These are phyloP conservation scores for Drosophila mettleri DNA, from an alignment of 2,888 invertebrate genomes.

Conservation along the genomic window DNA sequence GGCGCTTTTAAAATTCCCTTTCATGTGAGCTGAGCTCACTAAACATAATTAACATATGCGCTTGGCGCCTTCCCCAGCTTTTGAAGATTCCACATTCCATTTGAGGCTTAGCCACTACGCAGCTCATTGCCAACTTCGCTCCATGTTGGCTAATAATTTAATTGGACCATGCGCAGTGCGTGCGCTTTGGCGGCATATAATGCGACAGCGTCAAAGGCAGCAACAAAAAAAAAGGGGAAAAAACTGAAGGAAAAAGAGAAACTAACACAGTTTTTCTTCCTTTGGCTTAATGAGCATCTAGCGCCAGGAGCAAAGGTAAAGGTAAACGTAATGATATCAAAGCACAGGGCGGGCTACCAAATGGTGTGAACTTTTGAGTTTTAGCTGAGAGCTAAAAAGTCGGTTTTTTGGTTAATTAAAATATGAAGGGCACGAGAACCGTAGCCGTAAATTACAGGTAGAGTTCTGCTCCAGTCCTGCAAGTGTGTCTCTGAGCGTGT, in stretches of 20 bases:
- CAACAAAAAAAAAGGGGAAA: conserved; percentile 4
- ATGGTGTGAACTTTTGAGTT: conserved; percentile 48
- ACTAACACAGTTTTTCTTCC: conserved; percentile 69
- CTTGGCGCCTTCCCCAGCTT: conserved; percentile 55
- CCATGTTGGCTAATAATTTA: conserved; percentile 67
- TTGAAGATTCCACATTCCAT: conserved; percentile 67
- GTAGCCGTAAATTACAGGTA: conserved; percentile 30
- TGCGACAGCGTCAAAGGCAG: conserved; percentile 41
- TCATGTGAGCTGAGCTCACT: conserved; percentile 51
- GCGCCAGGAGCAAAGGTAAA: conserved; percentile 33
- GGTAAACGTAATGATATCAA: conserved; percentile 39
- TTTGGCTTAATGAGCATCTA: conserved; percentile 73
- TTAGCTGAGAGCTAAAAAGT: conserved; percentile 31
- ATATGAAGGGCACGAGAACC: conserved; percentile 41
- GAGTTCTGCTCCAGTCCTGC: neutral
- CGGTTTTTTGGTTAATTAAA: conserved; percentile 58
- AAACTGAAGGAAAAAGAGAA: neutral
- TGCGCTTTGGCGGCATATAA: conserved; percentile 41
- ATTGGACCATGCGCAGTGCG: conserved; percentile 76
- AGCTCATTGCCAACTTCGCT: neutral
- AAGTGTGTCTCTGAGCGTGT: conserved; percentile 4
- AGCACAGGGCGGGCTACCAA: conserved; percentile 32
- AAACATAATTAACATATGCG: conserved; percentile 74
- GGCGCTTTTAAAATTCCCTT: conserved; percentile 66
- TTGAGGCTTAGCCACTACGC: conserved; percentile 35